A percentile compares a stretch with the other conserved stretches of the same genome.
These are phyloP conservation scores for Chlorops oryzae DNA, from an alignment of 1,140 invertebrate species.

Conservation along the genomic window DNA sequence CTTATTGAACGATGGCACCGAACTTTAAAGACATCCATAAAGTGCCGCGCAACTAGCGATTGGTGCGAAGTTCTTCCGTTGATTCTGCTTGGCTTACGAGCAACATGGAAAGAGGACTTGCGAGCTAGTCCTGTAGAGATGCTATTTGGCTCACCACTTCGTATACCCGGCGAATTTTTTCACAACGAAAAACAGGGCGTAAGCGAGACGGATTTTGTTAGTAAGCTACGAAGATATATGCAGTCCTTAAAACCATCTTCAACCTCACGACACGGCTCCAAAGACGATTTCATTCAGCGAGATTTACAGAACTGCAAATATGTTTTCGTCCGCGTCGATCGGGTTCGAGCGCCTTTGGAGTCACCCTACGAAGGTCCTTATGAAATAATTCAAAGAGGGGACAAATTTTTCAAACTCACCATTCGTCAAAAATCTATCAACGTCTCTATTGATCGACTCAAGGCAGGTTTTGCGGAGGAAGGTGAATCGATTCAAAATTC, in stretches of 20 bases:
- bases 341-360: too few relatives aligned
- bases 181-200: background rate
- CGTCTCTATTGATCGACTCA: too few relatives aligned
- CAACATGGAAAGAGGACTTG: constrained; percentile 15
- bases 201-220: constrained; percentile 12
- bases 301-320: too few relatives aligned
- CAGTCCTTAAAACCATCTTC: constrained; percentile 12
- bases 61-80: constrained; percentile 23
- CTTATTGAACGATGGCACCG: constrained; percentile 47
- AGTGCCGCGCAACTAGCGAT: constrained; percentile 4
- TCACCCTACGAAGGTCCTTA: too few relatives aligned
- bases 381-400: too few relatives aligned
- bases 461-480: too few relatives aligned
- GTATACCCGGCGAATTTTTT: constrained; percentile 44
- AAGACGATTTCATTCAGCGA: background rate
- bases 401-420: too few relatives aligned
- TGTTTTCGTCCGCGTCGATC: too few relatives aligned
- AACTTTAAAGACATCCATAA: constrained; percentile 43
- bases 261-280: constrained; percentile 15
- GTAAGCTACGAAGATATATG: constrained; percentile 21
- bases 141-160: constrained; percentile 24
- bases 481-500: too few relatives aligned
- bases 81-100: constrained; percentile 26
- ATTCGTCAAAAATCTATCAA: too few relatives aligned
- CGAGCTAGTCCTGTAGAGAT: constrained; percentile 10